A percentile compares a stretch with the other conserved stretches of the same genome.
These are phyloP conservation scores for Nemapogon koenigi DNA, from an alignment of 2,888 invertebrate species.

Conservation along the genomic window DNA sequence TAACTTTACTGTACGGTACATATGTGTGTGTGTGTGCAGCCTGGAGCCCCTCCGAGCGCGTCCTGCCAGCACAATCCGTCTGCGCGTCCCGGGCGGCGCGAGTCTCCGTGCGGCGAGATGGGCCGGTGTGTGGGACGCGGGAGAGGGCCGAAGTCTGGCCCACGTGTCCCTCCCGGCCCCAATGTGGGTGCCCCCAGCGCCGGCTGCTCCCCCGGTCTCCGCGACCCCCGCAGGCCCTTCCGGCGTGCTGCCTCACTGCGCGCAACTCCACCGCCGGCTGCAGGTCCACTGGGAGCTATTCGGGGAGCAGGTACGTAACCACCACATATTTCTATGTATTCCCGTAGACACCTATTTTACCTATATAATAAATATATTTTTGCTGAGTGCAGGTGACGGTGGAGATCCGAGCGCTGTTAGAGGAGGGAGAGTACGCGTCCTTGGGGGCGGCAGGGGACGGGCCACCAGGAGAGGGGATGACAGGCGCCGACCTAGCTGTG, in stretches of 20 bases:
- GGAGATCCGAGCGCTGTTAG: constrained; percentile 33
- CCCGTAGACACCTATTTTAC: neutral
- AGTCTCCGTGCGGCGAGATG: constrained; percentile 85
- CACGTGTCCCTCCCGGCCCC: constrained; percentile 78
- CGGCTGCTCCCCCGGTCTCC: neutral
- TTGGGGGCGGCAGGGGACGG: constrained; percentile 87
- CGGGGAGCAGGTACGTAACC: constrained; percentile 86
- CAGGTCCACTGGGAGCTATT: constrained; percentile 92
- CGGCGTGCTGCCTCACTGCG: constrained; percentile 80
- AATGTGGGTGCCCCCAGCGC: constrained; percentile 86
- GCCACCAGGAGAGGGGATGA: constrained; percentile 77
- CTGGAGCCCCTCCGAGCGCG: constrained; percentile 80
- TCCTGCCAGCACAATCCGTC: constrained; percentile 72
- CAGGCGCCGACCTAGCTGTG: constrained; percentile 84
- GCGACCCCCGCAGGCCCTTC: constrained; percentile 20
- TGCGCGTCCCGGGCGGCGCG: constrained; percentile 81
- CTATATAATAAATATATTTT: neutral
- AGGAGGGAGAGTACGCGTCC: constrained; percentile 82
- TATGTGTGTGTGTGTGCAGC: constrained; percentile 41
- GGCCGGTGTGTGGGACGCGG: constrained; percentile 81
- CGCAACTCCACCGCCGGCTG: constrained; percentile 82
- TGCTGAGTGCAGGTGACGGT: neutral
- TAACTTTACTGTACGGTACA: too few species aligned
- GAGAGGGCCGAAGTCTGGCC: constrained; percentile 52
- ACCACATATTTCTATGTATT: too few species aligned